These are phyloP conservation scores for Xiphias gladius DNA, from an alignment of 2,113 vertebrate species.

Conservation along the genomic window DNA sequence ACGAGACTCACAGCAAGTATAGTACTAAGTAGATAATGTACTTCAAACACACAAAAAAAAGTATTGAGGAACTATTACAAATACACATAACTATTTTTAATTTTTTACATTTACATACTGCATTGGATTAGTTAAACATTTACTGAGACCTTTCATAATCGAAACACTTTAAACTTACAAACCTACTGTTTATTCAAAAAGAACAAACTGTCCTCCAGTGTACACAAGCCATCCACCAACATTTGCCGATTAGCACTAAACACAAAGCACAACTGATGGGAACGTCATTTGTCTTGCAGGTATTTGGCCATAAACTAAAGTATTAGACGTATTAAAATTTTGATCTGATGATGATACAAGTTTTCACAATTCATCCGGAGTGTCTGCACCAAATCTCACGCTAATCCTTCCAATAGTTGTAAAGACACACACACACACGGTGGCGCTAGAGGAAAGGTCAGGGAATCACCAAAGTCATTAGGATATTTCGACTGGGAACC, in stretches of 20 bases:
- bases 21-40: neutral
- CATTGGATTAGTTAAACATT: neutral
- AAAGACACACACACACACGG: too few species aligned
- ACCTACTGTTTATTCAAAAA: neutral
- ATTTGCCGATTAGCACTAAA: neutral
- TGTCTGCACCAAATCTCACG: too few species aligned
- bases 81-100: neutral
- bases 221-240: neutral
- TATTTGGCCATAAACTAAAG: neutral
- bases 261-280: neutral
- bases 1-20: conserved; percentile 14
- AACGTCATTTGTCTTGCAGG: neutral
- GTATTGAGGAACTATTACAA: neutral
- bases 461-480: neutral
- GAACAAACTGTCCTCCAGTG: neutral
- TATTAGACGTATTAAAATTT: neutral
- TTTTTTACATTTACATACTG: neutral
- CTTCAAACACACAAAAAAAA: neutral
- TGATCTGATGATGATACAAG: neutral
- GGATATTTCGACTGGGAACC: neutral
- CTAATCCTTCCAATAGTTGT: too few species aligned
- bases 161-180: too few species aligned
- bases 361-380: neutral
- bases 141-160: neutral
- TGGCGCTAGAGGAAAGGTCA: too few species aligned